phyloP scores from a whole-genome alignment of 2,888 invertebrate genomes.

The Drosophila austrosaltans region DNA sequence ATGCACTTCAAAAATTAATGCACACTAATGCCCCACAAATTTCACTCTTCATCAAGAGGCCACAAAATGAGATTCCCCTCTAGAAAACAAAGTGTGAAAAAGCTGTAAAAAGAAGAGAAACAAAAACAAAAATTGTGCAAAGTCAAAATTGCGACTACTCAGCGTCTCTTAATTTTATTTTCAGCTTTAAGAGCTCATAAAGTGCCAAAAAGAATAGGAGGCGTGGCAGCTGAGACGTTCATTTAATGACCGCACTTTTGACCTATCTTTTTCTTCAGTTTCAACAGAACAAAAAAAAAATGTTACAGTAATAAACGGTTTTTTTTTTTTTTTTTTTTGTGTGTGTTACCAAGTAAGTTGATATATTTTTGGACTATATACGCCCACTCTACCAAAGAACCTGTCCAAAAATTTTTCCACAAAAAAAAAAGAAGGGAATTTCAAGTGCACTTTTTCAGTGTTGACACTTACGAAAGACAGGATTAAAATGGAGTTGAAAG shows the following conservation, averaged over 20 bases:
- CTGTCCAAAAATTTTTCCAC: constrained; percentile 27
- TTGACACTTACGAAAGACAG: neutral
- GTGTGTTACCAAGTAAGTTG: constrained; percentile 33
- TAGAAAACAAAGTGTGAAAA: constrained; percentile 57
- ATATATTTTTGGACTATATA: constrained; percentile 45
- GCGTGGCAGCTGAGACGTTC: constrained; percentile 34
- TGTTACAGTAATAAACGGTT: constrained; percentile 48
- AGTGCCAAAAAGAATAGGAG: constrained; percentile 30
- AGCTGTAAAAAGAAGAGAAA: constrained; percentile 57
- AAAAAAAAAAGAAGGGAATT: neutral
- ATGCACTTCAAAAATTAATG: constrained; percentile 59
- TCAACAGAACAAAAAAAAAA: constrained; percentile 35
- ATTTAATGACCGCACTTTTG: constrained; percentile 37
- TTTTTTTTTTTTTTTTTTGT: too few species aligned
- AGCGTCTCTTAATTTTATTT: constrained; percentile 71
- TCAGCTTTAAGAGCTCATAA: constrained; percentile 64
- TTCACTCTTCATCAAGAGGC: constrained; percentile 35
- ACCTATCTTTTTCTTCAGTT: constrained; percentile 1
- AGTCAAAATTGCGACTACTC: constrained; percentile 68
- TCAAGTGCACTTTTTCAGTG: constrained; percentile 34
- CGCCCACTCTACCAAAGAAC: constrained; percentile 16
- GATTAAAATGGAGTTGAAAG: neutral
- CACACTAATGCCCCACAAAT: constrained; percentile 55
- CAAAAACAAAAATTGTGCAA: constrained; percentile 39
- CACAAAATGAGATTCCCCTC: constrained; percentile 35